These are phyloP conservation scores for Ploceus nigricollis DNA, from an alignment of 2,113 vertebrate species.

Conservation along the genomic window DNA sequence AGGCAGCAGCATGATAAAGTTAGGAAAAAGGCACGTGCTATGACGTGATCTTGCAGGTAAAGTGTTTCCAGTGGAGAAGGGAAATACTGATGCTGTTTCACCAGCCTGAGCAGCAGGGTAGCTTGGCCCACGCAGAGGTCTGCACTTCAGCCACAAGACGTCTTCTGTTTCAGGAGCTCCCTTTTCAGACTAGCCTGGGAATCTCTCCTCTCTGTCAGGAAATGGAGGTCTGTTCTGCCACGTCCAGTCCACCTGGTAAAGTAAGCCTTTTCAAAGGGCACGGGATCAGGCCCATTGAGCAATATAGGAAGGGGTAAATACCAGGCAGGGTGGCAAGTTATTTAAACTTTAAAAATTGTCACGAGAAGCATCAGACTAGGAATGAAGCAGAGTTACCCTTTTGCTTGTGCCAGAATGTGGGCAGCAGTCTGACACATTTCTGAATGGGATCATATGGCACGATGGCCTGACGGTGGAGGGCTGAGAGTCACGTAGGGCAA, in stretches of 20 bases:
- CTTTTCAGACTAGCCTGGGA: neutral
- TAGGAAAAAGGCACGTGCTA: neutral
- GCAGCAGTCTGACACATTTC: neutral
- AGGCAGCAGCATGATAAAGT: neutral
- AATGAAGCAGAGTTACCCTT: neutral
- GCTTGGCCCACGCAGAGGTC: neutral
- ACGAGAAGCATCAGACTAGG: neutral
- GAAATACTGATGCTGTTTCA: neutral
- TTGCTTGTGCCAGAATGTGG: neutral
- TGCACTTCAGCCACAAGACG: accelerated
- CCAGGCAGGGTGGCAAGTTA: neutral
- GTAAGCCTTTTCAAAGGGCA: neutral
- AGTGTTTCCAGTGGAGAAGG: conserved; percentile 10
- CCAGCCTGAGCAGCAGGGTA: neutral
- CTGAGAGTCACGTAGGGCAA: neutral
- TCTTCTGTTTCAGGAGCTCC: neutral
- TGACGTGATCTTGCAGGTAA: neutral
- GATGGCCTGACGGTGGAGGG: neutral
- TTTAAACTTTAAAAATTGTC: neutral
- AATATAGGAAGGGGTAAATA: neutral
- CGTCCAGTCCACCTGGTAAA: neutral
- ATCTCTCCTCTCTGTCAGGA: neutral
- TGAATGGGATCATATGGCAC: neutral
- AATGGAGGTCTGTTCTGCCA: neutral
- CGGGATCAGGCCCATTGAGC: neutral